Percentiles rank a stretch among this genome's conserved stretches.
These are phyloP conservation scores for Schizopygopsis malacanthus DNA, from an alignment of 2,797 vertebrate genomes.

Conservation along the genomic window DNA sequence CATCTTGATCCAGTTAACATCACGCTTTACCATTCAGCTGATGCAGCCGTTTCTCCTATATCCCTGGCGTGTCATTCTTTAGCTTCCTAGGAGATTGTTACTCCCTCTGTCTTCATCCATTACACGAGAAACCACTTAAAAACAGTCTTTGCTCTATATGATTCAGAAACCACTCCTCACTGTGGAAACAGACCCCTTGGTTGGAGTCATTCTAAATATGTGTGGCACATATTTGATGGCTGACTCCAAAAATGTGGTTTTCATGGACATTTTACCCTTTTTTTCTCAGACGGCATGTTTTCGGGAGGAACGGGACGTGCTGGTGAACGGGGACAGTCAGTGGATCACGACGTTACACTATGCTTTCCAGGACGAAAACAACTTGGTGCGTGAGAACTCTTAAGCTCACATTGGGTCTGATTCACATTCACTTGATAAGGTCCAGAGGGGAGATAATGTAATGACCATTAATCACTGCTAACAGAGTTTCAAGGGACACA, in stretches of 20 bases:
- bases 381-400: conserved; percentile 83
- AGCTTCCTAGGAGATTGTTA: background rate
- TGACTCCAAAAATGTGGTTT: conserved; percentile 29
- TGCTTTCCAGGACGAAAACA: conserved; percentile 98
- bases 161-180: conserved; percentile 23
- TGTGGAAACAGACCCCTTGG: conserved; percentile 6
- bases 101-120: conserved; percentile 14
- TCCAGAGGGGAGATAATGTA: conserved; percentile 1
- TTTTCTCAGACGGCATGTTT: conserved; percentile 92
- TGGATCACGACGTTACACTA: conserved; percentile 99
- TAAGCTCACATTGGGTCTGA: background rate
- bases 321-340: conserved; percentile 96
- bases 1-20: conserved; percentile 5
- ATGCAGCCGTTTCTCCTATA: conserved; percentile 19
- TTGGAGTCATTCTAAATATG: conserved; percentile 22
- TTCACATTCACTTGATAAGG: conserved; percentile 21
- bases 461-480: conserved; percentile 16
- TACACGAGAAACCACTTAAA: conserved; percentile 58
- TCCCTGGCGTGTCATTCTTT: conserved; percentile 4
- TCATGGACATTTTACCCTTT: conserved; percentile 19
- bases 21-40: background rate
- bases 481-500: background rate
- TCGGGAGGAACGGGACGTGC: conserved; percentile 95
- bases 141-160: conserved; percentile 22
- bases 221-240: background rate